A percentile compares a stretch with the other conserved stretches of the same genome.
Conservation (phyloP, 2,888 invertebrate genomes). For the Apotomis capreana region DNA sequence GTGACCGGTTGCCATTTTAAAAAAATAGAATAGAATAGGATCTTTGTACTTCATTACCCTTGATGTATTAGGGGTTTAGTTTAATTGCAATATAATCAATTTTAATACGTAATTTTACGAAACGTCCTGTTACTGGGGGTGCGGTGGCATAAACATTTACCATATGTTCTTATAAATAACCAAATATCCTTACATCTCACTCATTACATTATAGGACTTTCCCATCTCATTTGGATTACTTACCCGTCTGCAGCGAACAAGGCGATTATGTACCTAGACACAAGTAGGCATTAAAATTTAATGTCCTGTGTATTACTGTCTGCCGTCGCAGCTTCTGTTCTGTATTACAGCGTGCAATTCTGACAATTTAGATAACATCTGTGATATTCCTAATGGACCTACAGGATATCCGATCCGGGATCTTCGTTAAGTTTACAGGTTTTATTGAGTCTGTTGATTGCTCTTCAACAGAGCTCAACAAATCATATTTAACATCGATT, state of each 20-base stretch:
- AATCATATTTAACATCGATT: neutral
- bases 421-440: neutral
- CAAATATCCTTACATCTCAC: too few relatives aligned
- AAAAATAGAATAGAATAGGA: too few relatives aligned
- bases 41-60: too few relatives aligned
- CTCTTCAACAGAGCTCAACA: neutral
- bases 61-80: too few relatives aligned
- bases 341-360: neutral
- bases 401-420: neutral
- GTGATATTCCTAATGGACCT: constrained; percentile 1
- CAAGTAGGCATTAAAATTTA: neutral
- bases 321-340: neutral
- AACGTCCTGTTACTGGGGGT: too few relatives aligned
- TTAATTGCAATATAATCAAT: too few relatives aligned
- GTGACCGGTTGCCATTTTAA: too few relatives aligned
- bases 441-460: constrained; percentile 1
- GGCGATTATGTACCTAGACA: neutral
- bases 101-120: too few relatives aligned
- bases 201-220: too few relatives aligned
- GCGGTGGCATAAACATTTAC: too few relatives aligned
- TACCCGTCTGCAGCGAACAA: neutral
- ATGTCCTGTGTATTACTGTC: neutral
- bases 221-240: too few relatives aligned
- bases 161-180: too few relatives aligned
- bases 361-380: constrained; percentile 5